Evolutionary conservation across 2,888 invertebrate species (phyloP).

Genomic region (Cephus rjabovi): DNA sequence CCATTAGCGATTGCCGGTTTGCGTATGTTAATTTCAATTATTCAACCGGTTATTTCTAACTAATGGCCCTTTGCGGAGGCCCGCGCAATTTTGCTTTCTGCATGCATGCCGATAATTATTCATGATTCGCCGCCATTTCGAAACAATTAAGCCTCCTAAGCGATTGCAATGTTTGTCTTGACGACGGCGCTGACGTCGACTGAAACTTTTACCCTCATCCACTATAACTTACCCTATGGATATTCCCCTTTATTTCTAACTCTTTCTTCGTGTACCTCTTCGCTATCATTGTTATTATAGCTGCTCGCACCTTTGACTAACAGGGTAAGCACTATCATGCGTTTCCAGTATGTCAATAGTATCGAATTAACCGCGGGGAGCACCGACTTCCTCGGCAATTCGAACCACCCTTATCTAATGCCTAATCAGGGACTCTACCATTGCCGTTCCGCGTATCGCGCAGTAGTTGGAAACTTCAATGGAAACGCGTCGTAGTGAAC

Average conservation of each 20-base stretch:
- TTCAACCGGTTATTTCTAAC: constrained; percentile 45
- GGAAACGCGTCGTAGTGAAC: constrained; percentile 6
- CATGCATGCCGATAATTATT: constrained; percentile 50
- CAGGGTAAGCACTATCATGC: not conserved
- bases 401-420: constrained; percentile 14
- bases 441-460: constrained; percentile 8
- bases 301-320: not conserved
- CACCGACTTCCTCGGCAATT: not conserved
- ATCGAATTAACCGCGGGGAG: not conserved
- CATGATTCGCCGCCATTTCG: constrained; percentile 43
- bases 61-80: constrained; percentile 33
- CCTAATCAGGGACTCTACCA: not conserved
- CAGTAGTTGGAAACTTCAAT: constrained; percentile 15
- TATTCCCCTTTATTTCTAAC: not conserved
- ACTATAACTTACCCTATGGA: not conserved
- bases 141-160: constrained; percentile 45
- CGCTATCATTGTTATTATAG: not conserved
- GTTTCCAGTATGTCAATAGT: not conserved
- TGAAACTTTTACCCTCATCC: not conserved
- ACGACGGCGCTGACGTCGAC: constrained; percentile 35
- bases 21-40: constrained; percentile 55
- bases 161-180: constrained; percentile 26
- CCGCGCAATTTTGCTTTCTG: constrained; percentile 32
- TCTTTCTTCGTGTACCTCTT: not conserved
- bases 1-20: constrained; percentile 42